A percentile compares a stretch with the other conserved stretches of the same genome.
Conservation (phyloP, 2,797 vertebrate genomes). For the Falco rusticolus region DNA sequence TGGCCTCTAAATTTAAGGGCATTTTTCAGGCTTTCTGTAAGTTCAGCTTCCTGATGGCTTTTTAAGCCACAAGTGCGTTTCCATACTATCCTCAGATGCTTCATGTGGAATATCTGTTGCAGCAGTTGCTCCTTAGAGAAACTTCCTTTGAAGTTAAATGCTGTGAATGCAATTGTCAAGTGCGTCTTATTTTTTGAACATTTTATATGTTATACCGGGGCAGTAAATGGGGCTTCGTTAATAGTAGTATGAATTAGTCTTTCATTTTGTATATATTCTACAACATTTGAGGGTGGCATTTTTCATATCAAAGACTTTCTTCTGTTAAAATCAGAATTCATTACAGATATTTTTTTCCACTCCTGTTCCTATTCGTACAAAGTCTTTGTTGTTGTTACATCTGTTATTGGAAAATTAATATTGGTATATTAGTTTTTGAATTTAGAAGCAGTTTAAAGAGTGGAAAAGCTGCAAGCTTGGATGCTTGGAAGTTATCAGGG, state of each 20-base stretch:
- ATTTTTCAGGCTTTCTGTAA: not conserved
- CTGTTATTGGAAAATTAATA: not conserved
- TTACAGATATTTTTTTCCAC: not conserved
- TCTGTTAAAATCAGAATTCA: not conserved
- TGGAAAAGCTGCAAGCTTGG: not conserved
- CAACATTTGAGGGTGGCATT: not conserved
- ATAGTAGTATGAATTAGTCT: not conserved
- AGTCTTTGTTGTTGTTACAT: not conserved
- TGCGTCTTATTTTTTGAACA: not conserved
- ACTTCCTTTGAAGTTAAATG: not conserved
- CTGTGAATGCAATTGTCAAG: not conserved
- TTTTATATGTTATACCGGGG: not conserved
- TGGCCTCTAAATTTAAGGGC: not conserved
- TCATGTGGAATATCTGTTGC: not conserved
- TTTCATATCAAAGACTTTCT: not conserved
- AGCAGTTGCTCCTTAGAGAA: not conserved
- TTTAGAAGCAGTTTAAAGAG: not conserved
- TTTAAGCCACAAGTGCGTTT: not conserved
- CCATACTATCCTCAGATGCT: rapidly evolving
- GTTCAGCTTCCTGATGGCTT: not conserved
- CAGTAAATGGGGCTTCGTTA: not conserved
- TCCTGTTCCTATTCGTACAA: not conserved
- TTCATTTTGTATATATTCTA: not conserved
- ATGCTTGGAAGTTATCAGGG: not conserved
- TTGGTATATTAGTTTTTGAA: not conserved